phyloP scores from a whole-genome alignment of 2,888 invertebrate species.

The Hyles lineata region DNA sequence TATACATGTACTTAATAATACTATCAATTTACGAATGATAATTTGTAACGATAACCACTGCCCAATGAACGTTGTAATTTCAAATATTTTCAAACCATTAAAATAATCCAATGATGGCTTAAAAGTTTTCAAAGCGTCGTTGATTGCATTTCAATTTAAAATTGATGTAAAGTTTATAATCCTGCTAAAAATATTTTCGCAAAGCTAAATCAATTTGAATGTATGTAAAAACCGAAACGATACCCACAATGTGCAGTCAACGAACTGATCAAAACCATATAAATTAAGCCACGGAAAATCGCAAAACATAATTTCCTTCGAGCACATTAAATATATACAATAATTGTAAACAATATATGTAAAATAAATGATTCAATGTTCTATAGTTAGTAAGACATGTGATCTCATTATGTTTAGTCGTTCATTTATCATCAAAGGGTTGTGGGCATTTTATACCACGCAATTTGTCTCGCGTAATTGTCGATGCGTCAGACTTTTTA shows the following conservation, averaged over 20 bases:
- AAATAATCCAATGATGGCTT: no score
- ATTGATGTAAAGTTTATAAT: no score
- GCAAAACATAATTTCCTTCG: slow-evolving; percentile 14
- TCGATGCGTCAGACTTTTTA: neutral
- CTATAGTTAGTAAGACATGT: slow-evolving; percentile 19
- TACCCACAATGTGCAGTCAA: slow-evolving; percentile 14
- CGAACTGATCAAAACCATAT: slow-evolving; percentile 14
- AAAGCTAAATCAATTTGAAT: neutral
- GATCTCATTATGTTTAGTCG: slow-evolving; percentile 17
- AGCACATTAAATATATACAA: slow-evolving; percentile 22
- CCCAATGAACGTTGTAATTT: neutral
- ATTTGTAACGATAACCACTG: neutral
- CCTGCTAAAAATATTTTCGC: neutral
- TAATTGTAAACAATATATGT: slow-evolving; percentile 17
- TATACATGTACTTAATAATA: neutral
- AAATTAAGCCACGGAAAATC: slow-evolving; percentile 24
- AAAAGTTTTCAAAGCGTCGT: no score
- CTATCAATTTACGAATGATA: neutral
- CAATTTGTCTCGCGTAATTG: neutral
- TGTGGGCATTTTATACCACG: neutral
- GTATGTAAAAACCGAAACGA: neutral
- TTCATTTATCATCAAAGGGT: slow-evolving; percentile 12
- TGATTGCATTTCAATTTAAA: no score
- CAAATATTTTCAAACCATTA: no score
- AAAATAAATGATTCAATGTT: slow-evolving; percentile 21